These are phyloP conservation scores for Parazoanthus swiftii DNA, from an alignment of 92 coral and sea anemone genomes.

Conservation along the genomic window DNA sequence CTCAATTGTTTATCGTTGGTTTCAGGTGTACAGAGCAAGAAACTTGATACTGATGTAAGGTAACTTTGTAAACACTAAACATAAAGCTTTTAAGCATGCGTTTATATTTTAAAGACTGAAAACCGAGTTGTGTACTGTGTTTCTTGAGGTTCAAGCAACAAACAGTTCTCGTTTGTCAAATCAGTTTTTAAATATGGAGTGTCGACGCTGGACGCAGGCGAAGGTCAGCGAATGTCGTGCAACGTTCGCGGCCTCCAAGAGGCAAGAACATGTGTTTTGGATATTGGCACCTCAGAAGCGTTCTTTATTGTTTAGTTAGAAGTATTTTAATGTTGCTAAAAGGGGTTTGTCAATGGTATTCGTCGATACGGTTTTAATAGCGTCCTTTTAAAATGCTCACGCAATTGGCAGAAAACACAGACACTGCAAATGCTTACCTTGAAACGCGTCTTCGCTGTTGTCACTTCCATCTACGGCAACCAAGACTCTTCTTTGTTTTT, in stretches of 20 bases:
- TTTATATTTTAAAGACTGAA: background rate
- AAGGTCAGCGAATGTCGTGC: background rate
- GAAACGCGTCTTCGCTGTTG: constrained; percentile 51
- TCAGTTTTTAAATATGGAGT: background rate
- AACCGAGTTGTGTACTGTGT: background rate
- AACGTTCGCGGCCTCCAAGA: background rate
- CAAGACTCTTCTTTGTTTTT: constrained; percentile 33
- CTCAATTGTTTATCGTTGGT: background rate
- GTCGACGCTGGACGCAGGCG: background rate
- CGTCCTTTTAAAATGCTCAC: background rate
- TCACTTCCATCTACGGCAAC: constrained; percentile 61
- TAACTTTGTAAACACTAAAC: background rate
- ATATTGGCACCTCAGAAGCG: background rate
- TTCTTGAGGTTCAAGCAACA: background rate
- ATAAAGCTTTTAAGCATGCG: background rate
- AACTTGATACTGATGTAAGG: background rate
- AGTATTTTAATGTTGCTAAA: background rate
- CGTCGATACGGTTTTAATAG: background rate
- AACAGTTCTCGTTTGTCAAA: background rate
- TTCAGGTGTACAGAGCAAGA: background rate
- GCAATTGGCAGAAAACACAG: background rate
- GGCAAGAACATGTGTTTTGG: background rate
- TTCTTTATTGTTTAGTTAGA: background rate
- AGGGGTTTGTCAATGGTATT: background rate
- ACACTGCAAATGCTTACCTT: constrained; percentile 30